These are phyloP conservation scores for Phenganax subtilis DNA, from an alignment of 92 coral and sea anemone species.

Conservation along the genomic window DNA sequence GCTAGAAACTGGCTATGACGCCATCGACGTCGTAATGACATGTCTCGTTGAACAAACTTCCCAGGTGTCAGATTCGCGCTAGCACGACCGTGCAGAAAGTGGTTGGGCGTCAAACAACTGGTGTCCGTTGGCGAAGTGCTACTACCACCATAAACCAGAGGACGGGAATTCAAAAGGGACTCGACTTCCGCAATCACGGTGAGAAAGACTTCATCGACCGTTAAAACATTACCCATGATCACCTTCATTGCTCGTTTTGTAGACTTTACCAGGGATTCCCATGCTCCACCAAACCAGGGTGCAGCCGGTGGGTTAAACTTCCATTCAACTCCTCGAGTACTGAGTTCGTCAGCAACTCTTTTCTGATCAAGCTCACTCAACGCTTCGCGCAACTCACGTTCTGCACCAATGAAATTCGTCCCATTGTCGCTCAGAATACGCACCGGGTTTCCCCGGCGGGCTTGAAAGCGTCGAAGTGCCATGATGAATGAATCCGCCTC, in stretches of 20 bases:
- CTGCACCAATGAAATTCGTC: constrained; percentile 44
- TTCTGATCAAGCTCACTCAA: constrained; percentile 32
- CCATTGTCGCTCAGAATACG: constrained; percentile 48
- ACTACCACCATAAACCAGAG: constrained; percentile 46
- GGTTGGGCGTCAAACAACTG: constrained; percentile 38
- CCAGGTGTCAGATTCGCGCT: constrained; percentile 28
- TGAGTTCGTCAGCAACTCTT: constrained; percentile 30
- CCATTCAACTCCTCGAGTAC: constrained; percentile 41
- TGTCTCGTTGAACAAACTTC: constrained; percentile 32
- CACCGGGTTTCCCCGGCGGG: constrained; percentile 47
- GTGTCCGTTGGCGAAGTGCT: constrained; percentile 38
- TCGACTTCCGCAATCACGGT: constrained; percentile 41
- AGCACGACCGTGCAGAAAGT: constrained; percentile 43
- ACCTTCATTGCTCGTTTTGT: constrained; percentile 47
- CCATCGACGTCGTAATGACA: constrained; percentile 5
- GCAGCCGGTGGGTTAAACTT: constrained; percentile 49
- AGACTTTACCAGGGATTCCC: constrained; percentile 47
- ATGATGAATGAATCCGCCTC: constrained; percentile 51
- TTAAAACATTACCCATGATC: constrained; percentile 43
- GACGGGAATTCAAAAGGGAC: constrained; percentile 41
- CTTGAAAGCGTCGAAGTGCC: constrained; percentile 50
- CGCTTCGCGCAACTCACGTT: constrained; percentile 37
- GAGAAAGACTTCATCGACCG: constrained; percentile 41
- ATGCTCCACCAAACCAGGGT: constrained; percentile 52
- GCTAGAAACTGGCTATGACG: too few relatives aligned